Percentiles rank a stretch among this genome's conserved stretches.
These are phyloP conservation scores for Nomia melanderi DNA, from an alignment of 1,140 invertebrate genomes.

Conservation along the genomic window DNA sequence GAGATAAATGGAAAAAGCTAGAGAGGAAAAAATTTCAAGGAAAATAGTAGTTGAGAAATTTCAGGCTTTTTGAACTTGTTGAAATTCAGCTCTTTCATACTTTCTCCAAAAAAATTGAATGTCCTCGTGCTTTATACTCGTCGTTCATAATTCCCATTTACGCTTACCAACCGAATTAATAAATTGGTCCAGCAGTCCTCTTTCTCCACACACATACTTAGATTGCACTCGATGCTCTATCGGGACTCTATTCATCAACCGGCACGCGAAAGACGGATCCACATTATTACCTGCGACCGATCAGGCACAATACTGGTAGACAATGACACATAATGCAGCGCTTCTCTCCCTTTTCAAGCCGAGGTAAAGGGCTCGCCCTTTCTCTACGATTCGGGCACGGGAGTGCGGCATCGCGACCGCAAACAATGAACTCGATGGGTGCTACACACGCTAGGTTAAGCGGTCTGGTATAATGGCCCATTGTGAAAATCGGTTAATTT, in stretches of 20 bases:
- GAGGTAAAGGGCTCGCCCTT: constrained; percentile 2
- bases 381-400: constrained; percentile 24
- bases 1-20: too few relatives aligned
- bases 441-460: constrained; percentile 52
- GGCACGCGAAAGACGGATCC: constrained; percentile 36
- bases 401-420: constrained; percentile 29
- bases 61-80: too few relatives aligned
- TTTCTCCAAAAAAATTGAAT: not conserved
- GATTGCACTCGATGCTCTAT: constrained; percentile 2
- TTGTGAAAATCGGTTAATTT: constrained; percentile 68
- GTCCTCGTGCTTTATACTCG: not conserved
- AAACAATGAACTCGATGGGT: constrained; percentile 64
- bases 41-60: too few relatives aligned
- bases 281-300: constrained; percentile 48
- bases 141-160: not conserved
- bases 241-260: constrained; percentile 24
- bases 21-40: too few relatives aligned
- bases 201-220: not conserved
- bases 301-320: constrained; percentile 56
- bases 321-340: constrained; percentile 60
- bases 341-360: constrained; percentile 47
- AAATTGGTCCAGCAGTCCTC: not conserved
- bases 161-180: not conserved
- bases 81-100: too few relatives aligned
- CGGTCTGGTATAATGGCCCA: constrained; percentile 55